Percentiles rank a stretch among this genome's conserved stretches.
phyloP scores from a whole-genome alignment of 2,797 vertebrate genomes.

The Eulemur rubriventer region DNA sequence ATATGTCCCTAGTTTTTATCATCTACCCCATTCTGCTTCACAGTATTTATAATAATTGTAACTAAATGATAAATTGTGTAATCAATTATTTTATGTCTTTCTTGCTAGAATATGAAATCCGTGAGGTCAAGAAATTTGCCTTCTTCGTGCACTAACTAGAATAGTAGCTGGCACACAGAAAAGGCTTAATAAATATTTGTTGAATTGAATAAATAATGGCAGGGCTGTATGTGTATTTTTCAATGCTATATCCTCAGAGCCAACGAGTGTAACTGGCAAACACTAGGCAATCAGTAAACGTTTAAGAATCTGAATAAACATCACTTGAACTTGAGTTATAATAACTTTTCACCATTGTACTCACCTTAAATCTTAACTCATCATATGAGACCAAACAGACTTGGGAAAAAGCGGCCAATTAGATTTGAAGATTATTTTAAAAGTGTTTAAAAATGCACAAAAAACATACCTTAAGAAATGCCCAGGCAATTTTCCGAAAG shows the following conservation, averaged over 20 bases:
- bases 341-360: neutral
- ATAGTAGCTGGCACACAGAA: neutral
- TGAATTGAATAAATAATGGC: neutral
- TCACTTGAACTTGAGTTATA: neutral
- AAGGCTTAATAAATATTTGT: neutral
- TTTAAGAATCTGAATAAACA: neutral
- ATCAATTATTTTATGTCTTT: neutral
- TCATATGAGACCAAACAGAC: neutral
- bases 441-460: constrained; percentile 50
- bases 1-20: neutral
- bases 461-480: constrained; percentile 94
- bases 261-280: neutral
- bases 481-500: constrained; percentile 97
- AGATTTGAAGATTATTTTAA: constrained; percentile 8
- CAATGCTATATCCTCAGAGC: neutral
- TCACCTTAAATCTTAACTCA: neutral
- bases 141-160: neutral
- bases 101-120: neutral
- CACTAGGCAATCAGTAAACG: neutral
- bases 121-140: neutral
- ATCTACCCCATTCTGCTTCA: neutral
- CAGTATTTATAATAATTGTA: neutral
- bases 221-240: neutral
- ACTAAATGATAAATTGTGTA: neutral
- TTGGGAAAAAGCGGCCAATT: neutral